Percentiles rank a stretch among this genome's conserved stretches.
These are phyloP conservation scores for Limanda limanda DNA, from an alignment of 2,113 vertebrate genomes.

Conservation along the genomic window DNA sequence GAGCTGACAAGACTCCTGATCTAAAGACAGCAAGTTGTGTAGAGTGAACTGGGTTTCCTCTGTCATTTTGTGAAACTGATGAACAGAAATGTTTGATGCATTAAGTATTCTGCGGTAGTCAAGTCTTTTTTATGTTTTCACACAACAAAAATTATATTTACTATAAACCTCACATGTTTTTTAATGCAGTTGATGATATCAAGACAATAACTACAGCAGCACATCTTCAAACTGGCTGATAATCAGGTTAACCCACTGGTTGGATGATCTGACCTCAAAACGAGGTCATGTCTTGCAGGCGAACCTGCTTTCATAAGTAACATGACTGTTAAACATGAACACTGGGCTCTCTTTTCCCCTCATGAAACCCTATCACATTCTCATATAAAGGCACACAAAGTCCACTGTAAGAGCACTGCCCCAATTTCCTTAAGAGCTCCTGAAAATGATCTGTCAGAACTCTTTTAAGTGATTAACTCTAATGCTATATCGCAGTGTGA, in stretches of 20 bases:
- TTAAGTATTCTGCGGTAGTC: no score
- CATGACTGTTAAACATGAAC: conserved; percentile 1
- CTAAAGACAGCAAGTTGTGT: no score
- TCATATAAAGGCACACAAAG: conserved; percentile 31
- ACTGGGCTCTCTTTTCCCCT: background rate
- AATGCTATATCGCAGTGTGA: conserved; percentile 43
- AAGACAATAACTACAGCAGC: background rate
- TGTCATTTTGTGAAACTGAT: no score
- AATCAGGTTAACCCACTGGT: background rate
- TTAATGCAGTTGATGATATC: no score
- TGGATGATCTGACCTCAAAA: background rate
- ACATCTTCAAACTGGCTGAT: background rate
- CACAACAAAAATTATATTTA: background rate
- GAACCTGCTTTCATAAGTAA: no score
- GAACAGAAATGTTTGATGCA: no score
- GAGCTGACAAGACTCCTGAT: no score
- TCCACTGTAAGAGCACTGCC: conserved; percentile 27
- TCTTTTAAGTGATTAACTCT: conserved; percentile 61
- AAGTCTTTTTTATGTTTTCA: no score
- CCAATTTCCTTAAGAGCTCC: conserved; percentile 54
- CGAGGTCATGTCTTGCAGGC: background rate
- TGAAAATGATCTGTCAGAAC: conserved; percentile 48
- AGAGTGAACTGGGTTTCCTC: no score
- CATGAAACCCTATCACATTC: conserved; percentile 20
- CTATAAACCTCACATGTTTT: background rate